phyloP scores from a whole-genome alignment of 2,888 invertebrate species.

The Orchesellides sinensis region DNA sequence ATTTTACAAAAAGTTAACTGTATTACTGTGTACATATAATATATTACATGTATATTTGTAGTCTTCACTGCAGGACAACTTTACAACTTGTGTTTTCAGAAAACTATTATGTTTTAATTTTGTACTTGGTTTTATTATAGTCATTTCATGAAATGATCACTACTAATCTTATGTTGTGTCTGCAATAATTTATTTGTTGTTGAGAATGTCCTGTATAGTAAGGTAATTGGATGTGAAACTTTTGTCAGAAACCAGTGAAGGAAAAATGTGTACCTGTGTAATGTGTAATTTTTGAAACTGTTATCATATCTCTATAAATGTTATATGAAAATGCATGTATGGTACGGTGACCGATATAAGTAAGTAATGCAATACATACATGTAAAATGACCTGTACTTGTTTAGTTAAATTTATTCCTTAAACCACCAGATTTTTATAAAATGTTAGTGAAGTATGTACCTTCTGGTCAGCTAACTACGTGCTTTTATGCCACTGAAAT shows the following conservation, averaged over 20 bases:
- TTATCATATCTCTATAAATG: conserved; percentile 11
- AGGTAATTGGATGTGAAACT: not conserved
- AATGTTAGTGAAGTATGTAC: no score
- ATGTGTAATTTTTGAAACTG: conserved; percentile 49
- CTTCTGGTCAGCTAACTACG: no score
- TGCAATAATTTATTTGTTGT: not conserved
- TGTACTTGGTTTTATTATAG: conserved; percentile 36
- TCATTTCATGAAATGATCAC: not conserved
- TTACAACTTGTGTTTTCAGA: conserved; percentile 6
- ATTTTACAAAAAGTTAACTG: conserved; percentile 23
- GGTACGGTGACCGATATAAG: not conserved
- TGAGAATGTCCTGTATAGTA: not conserved
- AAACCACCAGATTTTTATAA: no score
- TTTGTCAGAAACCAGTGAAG: conserved; percentile 25
- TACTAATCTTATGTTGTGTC: not conserved
- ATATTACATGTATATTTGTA: no score
- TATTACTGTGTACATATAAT: conserved; percentile 24
- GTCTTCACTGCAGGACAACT: not conserved
- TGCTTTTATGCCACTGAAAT: no score
- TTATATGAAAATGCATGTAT: not conserved
- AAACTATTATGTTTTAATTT: conserved; percentile 42
- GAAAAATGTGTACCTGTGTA: conserved; percentile 55
- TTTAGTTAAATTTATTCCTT: no score
- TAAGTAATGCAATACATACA: no score
- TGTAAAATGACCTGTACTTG: no score